These are phyloP conservation scores for Micropterix aruncella DNA, from an alignment of 2,888 invertebrate species.

Conservation along the genomic window DNA sequence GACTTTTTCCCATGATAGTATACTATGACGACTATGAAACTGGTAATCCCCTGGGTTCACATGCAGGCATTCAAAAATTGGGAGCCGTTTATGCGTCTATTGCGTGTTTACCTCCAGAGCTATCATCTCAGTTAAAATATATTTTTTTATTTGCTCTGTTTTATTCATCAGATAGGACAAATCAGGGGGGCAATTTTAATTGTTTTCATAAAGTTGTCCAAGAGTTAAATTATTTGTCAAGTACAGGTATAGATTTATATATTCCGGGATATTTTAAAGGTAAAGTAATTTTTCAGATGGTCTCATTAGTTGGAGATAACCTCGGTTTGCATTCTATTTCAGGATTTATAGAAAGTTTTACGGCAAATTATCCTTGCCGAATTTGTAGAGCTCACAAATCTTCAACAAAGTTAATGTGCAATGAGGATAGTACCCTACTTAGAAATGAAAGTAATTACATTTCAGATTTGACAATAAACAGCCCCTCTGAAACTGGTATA, in stretches of 20 bases:
- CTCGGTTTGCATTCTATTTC: conserved; percentile 11
- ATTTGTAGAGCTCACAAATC: conserved; percentile 5
- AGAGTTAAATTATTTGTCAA: background rate
- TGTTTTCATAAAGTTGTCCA: background rate
- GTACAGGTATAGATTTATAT: background rate
- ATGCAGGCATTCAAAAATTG: conserved; percentile 10
- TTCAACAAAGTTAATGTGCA: conserved; percentile 3
- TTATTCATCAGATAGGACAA: background rate
- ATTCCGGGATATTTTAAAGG: background rate
- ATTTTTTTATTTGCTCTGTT: conserved; percentile 4
- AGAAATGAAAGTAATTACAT: conserved; percentile 7
- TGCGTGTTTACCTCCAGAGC: conserved; percentile 10
- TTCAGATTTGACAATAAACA: conserved; percentile 3
- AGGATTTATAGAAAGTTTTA: conserved; percentile 12
- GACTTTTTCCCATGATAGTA: conserved; percentile 10
- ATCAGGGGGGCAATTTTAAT: background rate
- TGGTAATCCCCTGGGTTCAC: conserved; percentile 10
- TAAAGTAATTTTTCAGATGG: conserved; percentile 10
- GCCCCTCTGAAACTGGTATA: conserved; percentile 8
- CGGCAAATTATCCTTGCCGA: conserved; percentile 10
- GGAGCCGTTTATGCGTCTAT: conserved; percentile 11
- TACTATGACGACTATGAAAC: conserved; percentile 13
- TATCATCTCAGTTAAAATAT: conserved; percentile 10
- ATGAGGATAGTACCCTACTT: conserved; percentile 5
- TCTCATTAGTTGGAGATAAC: conserved; percentile 12